Evolutionary conservation across 2,888 invertebrate genomes (phyloP).

Genomic region (Eristalis arbustorum): DNA sequence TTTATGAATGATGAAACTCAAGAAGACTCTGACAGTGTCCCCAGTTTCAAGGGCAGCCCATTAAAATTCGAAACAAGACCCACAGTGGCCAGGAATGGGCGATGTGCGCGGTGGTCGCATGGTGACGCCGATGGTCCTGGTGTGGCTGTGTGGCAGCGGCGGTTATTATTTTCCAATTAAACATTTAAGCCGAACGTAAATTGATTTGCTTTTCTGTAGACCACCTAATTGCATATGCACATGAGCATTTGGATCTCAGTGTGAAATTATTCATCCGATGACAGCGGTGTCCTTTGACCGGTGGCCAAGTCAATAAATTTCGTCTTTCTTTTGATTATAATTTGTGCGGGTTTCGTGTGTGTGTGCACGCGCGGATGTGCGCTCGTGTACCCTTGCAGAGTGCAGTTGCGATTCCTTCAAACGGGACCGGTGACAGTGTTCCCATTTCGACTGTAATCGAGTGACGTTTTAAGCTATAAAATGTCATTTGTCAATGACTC

Average conservation of each 20-base stretch:
- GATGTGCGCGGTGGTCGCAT: too few species aligned
- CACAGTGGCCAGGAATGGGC: neutral
- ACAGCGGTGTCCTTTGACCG: constrained; percentile 47
- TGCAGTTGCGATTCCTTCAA: constrained; percentile 25
- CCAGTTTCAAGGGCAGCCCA: constrained; percentile 23
- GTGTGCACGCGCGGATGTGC: neutral
- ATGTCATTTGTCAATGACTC: constrained; percentile 78
- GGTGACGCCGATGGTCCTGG: too few species aligned
- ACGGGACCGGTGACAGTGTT: constrained; percentile 19
- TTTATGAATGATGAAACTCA: constrained; percentile 45
- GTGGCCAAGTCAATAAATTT: constrained; percentile 55
- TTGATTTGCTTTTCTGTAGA: constrained; percentile 42
- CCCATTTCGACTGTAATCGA: constrained; percentile 14
- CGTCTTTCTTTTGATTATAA: neutral
- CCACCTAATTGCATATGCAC: constrained; percentile 7
- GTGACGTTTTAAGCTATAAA: constrained; percentile 43
- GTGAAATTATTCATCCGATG: constrained; percentile 31
- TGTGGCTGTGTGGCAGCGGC: neutral
- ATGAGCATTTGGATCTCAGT: constrained; percentile 17
- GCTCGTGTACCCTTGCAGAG: constrained; percentile 2
- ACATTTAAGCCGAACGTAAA: constrained; percentile 22
- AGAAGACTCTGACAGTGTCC: constrained; percentile 21
- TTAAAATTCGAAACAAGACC: neutral
- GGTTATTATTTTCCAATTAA: constrained; percentile 55
- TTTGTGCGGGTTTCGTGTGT: neutral